Evolutionary conservation across 1,140 invertebrate species (phyloP), one percentile per base, ranked within the genome.

Genomic region (Calliphora vicina): DNA sequence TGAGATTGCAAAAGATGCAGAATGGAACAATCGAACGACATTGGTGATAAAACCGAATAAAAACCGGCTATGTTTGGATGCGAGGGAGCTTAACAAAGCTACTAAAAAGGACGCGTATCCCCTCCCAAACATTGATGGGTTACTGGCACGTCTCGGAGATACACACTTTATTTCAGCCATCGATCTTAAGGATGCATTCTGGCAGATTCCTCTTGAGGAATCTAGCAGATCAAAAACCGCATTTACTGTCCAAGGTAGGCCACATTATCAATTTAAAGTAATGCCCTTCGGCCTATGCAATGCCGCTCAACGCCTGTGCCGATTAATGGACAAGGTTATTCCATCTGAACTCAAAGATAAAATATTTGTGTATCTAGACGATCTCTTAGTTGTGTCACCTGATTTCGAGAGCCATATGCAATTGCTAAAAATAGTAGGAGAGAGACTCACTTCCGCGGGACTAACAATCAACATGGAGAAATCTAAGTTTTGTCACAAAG

Each of bases 401-500:
- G 29, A 67, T 6, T 23, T 42, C 23, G 25, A 73, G 2, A 82
- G 43, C 6, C 82, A 83, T 80, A 43, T 83, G 25, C 25, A 26
- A 12, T 42, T 81, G 15, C 25, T 83, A 15, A 25, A 20, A n/a
- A 80, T 81, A 71, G 67, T 83, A 29, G 78, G 78, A 42, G 15
- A 72, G 8, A n/a, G 81, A 5, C 25, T 83, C 17, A 20, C 15
- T n/a, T 12, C 12, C 13, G 61, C 80, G n/a, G 80, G 80, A 12
- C 26, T 81, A 6, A 83, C 83, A 9, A 83, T 83, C 23, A 83
- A 83, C 35, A 25, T 83, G 10, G 78, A 61, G 17, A 83, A 83
- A 81, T 87, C 1, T 88, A 91, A 88, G 26, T 84, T 93, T 3
- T 92, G 91, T 35, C 85, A 92, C 5, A 26, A 29, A 25, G 61